Percentiles rank a stretch among this genome's conserved stretches.
phyloP scores from a whole-genome alignment of 2,888 invertebrate species.

The Digitonthophagus gazella region DNA sequence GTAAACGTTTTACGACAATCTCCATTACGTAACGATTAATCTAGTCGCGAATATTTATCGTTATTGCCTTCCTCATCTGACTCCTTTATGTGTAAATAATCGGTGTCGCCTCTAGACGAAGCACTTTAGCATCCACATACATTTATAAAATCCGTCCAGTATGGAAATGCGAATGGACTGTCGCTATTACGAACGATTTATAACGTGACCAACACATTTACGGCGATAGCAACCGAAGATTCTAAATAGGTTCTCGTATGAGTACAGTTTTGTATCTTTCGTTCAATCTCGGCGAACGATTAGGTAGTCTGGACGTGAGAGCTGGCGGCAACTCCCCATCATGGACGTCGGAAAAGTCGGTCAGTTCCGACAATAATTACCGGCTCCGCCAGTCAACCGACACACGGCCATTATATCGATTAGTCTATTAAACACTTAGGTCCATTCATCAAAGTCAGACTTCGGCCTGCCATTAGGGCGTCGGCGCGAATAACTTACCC shows the following conservation, averaged over 20 bases:
- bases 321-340: constrained; percentile 22
- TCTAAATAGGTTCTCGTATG: too few relatives aligned
- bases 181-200: neutral
- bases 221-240: neutral
- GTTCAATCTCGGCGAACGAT: neutral
- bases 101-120: constrained; percentile 1
- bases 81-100: constrained; percentile 12
- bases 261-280: neutral
- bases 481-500: constrained; percentile 37
- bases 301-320: constrained; percentile 4
- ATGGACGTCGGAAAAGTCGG: neutral
- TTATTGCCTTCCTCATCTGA: constrained; percentile 8
- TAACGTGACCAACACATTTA: neutral
- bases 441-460: constrained; percentile 54
- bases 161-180: neutral
- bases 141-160: neutral
- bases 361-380: constrained; percentile 47
- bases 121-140: neutral
- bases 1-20: neutral
- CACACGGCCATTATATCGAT: constrained; percentile 52
- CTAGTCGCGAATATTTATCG: constrained; percentile 13
- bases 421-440: constrained; percentile 55
- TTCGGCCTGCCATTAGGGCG: constrained; percentile 37
- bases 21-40: constrained; percentile 12
- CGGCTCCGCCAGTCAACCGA: constrained; percentile 49